A percentile compares a stretch with the other conserved stretches of the same genome.
These are phyloP conservation scores for Asbolus verrucosus DNA, from an alignment of 1,140 invertebrate species.

Conservation along the genomic window DNA sequence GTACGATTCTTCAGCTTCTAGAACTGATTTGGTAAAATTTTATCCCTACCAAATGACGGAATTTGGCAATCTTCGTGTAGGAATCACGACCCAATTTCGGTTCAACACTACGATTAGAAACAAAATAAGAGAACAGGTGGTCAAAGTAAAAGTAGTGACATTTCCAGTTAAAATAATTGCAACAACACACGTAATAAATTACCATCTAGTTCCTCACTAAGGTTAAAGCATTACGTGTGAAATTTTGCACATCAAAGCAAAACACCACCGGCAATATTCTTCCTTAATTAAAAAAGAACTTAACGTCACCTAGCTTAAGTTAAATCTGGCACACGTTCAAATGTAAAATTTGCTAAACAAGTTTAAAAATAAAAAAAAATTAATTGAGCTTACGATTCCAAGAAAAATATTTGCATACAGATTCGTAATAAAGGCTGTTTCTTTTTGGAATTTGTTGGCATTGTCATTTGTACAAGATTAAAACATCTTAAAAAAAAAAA, in stretches of 20 bases:
- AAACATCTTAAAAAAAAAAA: slow-evolving; percentile 13
- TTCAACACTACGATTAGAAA: neutral
- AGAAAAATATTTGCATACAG: slow-evolving; percentile 38
- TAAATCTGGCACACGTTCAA: slow-evolving; percentile 19
- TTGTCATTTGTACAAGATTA: slow-evolving; percentile 8
- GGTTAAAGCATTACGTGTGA: neutral
- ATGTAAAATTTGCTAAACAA: slow-evolving; percentile 33
- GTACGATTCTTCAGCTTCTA: no score
- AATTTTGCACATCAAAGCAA: slow-evolving; percentile 4
- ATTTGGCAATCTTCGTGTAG: no score
- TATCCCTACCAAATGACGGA: no score
- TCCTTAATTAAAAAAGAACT: slow-evolving; percentile 23
- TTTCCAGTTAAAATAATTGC: neutral
- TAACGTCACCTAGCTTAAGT: neutral
- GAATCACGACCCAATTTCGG: neutral
- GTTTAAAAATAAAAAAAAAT: slow-evolving; percentile 46
- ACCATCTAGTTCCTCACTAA: neutral
- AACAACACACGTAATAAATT: neutral
- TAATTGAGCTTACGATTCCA: slow-evolving; percentile 24
- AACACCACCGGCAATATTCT: neutral
- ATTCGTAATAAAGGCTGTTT: slow-evolving; percentile 15
- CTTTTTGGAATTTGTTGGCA: neutral
- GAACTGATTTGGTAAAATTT: no score
- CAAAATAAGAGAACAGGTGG: neutral
- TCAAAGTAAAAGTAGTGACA: neutral